Evolutionary conservation across 1,140 invertebrate genomes (phyloP), one percentile per base, ranked within the genome.

Genomic region (Heterodera schachtii): DNA sequence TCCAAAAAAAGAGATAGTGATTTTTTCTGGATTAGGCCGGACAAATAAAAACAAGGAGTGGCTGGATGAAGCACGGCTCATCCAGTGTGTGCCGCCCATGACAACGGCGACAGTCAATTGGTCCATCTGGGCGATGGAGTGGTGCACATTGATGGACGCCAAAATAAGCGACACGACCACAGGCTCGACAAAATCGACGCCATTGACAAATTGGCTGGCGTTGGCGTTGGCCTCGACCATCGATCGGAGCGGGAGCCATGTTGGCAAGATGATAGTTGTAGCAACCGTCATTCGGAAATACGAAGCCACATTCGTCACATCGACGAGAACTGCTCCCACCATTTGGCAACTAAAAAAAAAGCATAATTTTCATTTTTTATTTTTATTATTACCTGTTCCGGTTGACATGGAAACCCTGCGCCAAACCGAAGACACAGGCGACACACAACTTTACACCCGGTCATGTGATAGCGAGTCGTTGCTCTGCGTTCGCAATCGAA

Each of bases 191-290:
- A 1, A 31, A 31, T 0, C 31, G 31, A 31, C 75, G 16, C 19
- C 7, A 21, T 41, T 77, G 52, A 67, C 75, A 77, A 9, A 77
- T 77, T 8, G 64, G n/a, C 4, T 46, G 3, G 0, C 44, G 3
- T 41, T 52, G n/a, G 21, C 41, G 75, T 5, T 41, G 19, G 3
- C 44, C 75, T 13, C 49, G 75, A 0, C 75, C 41, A 74, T n/a
- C n/a, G 3, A 74, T 21, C 5, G 46, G 43, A 6, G 57, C 75
- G 6, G 75, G 75, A 5, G 19, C 75, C 6, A 6, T 1, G 9
- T 77, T 77, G 21, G 3, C 19, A 7, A 64, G 46, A 41, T 77
- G 75, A 41, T 77, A 43, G 6, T 60, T 4, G 49, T 76, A 77
- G 49, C 75, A 77, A 3, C 5, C 70, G 19, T 49, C 16, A 3